phyloP scores from a whole-genome alignment of 2,888 invertebrate genomes.

The Latheticus oryzae region DNA sequence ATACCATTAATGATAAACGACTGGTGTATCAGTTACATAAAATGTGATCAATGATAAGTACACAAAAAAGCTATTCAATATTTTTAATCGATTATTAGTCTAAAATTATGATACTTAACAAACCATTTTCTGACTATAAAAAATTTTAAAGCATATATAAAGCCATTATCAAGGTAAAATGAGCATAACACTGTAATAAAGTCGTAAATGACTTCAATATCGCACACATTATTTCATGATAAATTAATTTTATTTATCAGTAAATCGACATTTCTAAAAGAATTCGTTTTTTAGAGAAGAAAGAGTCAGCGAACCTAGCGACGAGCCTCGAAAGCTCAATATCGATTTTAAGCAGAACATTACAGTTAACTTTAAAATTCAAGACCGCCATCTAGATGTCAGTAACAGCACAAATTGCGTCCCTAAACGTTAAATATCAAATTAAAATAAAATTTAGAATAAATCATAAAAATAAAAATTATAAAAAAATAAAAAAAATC shows the following conservation, averaged over 20 bases:
- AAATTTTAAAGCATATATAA: slow-evolving; percentile 31
- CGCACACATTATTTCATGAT: slow-evolving; percentile 10
- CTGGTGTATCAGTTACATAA: too few species aligned
- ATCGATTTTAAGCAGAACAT: slow-evolving; percentile 4
- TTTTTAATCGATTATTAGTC: slow-evolving; percentile 1
- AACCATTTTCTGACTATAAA: slow-evolving; percentile 30
- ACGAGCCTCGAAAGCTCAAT: not conserved
- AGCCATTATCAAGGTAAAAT: slow-evolving; percentile 31
- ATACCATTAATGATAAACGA: slow-evolving; percentile 17
- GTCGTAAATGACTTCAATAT: slow-evolving; percentile 1
- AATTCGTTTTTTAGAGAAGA: too few species aligned
- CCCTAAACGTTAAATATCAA: too few species aligned
- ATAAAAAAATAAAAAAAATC: too few species aligned
- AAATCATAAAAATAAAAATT: too few species aligned
- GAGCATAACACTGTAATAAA: slow-evolving; percentile 14
- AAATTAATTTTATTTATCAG: slow-evolving; percentile 3
- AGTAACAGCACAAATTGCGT: too few species aligned
- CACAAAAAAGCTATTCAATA: too few species aligned
- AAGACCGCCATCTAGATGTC: too few species aligned
- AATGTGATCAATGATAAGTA: too few species aligned
- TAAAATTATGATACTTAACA: slow-evolving; percentile 12
- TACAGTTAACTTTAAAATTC: too few species aligned
- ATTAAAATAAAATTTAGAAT: too few species aligned
- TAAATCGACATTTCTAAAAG: too few species aligned
- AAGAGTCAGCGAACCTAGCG: slow-evolving; percentile 4